Percentiles rank a stretch among this genome's conserved stretches.
Conservation (phyloP, 1,140 invertebrate genomes). For the Drosophila ananassae region DNA sequence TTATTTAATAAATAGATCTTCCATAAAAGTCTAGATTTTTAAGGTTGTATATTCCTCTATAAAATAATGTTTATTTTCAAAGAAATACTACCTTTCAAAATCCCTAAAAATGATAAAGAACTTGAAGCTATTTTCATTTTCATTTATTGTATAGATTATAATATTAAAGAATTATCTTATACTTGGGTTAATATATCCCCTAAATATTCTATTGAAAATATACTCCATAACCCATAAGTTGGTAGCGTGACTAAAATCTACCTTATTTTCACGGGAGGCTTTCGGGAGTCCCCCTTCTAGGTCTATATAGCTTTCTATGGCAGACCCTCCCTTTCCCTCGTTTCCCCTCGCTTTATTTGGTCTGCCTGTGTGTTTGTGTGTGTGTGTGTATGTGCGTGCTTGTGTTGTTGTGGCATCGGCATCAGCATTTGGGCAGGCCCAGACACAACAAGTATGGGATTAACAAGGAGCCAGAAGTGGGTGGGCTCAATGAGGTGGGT, state of each 20-base stretch:
- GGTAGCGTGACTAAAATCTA: conserved; percentile 50
- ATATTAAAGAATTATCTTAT: neutral
- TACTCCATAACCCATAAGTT: conserved; percentile 21
- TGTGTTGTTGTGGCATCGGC: conserved; percentile 34
- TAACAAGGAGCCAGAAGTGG: conserved; percentile 20
- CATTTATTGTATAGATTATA: too few species aligned
- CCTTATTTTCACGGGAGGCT: conserved; percentile 45
- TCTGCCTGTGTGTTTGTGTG: conserved; percentile 20
- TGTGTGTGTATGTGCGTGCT: conserved; percentile 19
- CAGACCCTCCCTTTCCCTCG: too few species aligned
- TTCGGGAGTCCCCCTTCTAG: neutral
- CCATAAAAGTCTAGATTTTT: neutral
- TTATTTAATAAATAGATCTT: neutral
- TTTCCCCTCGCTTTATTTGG: neutral
- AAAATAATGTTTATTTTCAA: too few species aligned
- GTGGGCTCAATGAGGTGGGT: conserved; percentile 10
- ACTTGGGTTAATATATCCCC: too few species aligned
- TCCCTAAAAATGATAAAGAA: too few species aligned
- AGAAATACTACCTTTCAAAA: too few species aligned
- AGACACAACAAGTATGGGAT: conserved; percentile 48
- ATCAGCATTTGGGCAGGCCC: conserved; percentile 55
- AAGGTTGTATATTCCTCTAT: too few species aligned
- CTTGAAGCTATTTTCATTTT: too few species aligned
- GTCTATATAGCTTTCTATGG: neutral
- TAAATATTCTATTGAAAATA: neutral